Evolutionary conservation across 2,113 vertebrate species (phyloP).

Genomic region (Indicator indicator): DNA sequence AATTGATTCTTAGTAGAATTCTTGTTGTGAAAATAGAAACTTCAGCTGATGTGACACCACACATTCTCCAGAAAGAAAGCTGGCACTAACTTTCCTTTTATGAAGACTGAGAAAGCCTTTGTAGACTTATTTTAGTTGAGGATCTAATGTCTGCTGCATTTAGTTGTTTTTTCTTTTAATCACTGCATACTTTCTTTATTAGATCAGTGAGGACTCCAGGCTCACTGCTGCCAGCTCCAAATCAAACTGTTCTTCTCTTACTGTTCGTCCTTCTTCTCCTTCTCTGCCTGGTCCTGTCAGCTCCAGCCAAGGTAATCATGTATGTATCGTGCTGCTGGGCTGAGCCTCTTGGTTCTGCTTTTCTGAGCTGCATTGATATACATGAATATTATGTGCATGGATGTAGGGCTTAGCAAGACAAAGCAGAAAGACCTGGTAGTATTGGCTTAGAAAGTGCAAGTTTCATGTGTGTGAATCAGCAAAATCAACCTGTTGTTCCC

Average conservation of each 20-base stretch:
- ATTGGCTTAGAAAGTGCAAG: not conserved
- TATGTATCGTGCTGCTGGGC: constrained; percentile 83
- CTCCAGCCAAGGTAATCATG: constrained; percentile 97
- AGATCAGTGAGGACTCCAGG: constrained; percentile 91
- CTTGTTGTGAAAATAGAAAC: not conserved
- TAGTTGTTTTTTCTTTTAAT: constrained; percentile 50
- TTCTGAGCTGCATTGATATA: constrained; percentile 73
- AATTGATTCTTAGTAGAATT: not conserved
- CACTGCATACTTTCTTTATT: constrained; percentile 77
- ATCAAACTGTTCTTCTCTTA: constrained; percentile 78
- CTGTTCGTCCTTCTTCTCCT: constrained; percentile 79
- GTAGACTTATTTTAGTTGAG: not conserved
- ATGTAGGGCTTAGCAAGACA: not conserved
- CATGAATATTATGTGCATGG: constrained; percentile 44
- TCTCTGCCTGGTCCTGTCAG: constrained; percentile 86
- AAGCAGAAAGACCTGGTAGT: not conserved
- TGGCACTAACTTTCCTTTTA: not conserved
- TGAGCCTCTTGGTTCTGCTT: constrained; percentile 72
- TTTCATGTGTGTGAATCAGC: not conserved
- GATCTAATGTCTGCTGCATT: not conserved
- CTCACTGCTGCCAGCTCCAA: constrained; percentile 78
- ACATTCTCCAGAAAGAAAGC: not conserved
- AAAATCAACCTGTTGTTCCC: not conserved
- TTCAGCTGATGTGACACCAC: not conserved
- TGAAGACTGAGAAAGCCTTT: not conserved